These are phyloP conservation scores for Dendrolimus pini DNA, from an alignment of 2,888 invertebrate genomes.

Conservation along the genomic window DNA sequence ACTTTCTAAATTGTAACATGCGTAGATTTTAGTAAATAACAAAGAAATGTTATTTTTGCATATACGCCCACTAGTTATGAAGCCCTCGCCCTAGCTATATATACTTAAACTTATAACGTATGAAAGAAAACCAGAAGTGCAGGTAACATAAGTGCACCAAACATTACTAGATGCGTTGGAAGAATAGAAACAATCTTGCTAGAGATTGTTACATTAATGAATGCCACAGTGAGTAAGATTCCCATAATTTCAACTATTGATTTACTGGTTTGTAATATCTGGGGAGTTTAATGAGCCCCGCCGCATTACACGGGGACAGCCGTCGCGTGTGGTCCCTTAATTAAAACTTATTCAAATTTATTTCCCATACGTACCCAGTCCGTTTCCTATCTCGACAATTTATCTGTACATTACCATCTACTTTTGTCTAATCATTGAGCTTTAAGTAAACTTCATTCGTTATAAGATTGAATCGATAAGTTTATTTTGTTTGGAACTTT, in stretches of 20 bases:
- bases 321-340: slow-evolving; percentile 64
- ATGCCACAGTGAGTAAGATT: background rate
- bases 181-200: too few species aligned
- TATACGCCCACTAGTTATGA: too few species aligned
- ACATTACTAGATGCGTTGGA: too few species aligned
- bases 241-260: background rate
- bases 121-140: too few species aligned
- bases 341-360: slow-evolving; percentile 59
- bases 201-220: too few species aligned
- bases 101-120: too few species aligned
- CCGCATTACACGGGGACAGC: slow-evolving; percentile 6
- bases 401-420: slow-evolving; percentile 32
- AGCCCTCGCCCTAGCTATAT: too few species aligned
- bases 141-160: too few species aligned
- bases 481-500: background rate
- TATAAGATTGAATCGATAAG: background rate
- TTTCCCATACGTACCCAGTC: slow-evolving; percentile 18
- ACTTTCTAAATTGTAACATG: too few species aligned
- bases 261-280: background rate
- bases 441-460: slow-evolving; percentile 6
- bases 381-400: slow-evolving; percentile 32
- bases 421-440: slow-evolving; percentile 30
- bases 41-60: too few species aligned
- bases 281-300: background rate
- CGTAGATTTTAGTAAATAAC: too few species aligned